phyloP scores from a whole-genome alignment of 2,113 vertebrate species.

The Dromaius novaehollandiae region DNA sequence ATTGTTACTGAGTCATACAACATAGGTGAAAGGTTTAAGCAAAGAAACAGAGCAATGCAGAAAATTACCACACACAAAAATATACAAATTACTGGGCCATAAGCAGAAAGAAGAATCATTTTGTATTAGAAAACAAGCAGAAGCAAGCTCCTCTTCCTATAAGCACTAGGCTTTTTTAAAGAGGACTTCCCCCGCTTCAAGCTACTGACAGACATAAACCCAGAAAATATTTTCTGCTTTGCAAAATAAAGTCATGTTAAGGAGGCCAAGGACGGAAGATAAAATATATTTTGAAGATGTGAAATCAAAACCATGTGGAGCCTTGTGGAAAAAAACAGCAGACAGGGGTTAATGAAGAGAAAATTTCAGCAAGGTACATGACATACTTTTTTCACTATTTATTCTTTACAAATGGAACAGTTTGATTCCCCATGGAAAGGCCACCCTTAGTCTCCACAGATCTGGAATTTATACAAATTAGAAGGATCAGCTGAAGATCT shows the following conservation, averaged over 20 bases:
- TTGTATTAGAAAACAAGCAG: background rate
- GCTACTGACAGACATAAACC: background rate
- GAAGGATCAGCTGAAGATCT: background rate
- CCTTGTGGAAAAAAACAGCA: background rate
- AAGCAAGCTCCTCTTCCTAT: rapidly evolving
- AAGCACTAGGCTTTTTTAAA: background rate
- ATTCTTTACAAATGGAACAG: background rate
- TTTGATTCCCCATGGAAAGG: background rate
- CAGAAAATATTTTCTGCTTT: slow-evolving; percentile 15
- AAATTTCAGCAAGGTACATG: background rate
- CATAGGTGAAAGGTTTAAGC: background rate
- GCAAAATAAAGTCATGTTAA: background rate
- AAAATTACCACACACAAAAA: background rate
- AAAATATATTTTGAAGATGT: slow-evolving; percentile 24
- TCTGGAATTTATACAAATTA: background rate
- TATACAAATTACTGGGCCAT: background rate
- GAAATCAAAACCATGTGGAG: slow-evolving; percentile 30
- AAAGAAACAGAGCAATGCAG: background rate
- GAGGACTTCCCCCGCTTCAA: background rate
- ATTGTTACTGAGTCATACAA: background rate
- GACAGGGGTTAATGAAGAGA: background rate
- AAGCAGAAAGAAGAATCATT: background rate
- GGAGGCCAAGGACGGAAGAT: background rate
- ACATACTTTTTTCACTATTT: background rate
- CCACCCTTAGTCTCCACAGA: background rate